A percentile compares a stretch with the other conserved stretches of the same genome.
These are phyloP conservation scores for Osmerus eperlanus DNA, from an alignment of 2,113 vertebrate species.

Conservation along the genomic window DNA sequence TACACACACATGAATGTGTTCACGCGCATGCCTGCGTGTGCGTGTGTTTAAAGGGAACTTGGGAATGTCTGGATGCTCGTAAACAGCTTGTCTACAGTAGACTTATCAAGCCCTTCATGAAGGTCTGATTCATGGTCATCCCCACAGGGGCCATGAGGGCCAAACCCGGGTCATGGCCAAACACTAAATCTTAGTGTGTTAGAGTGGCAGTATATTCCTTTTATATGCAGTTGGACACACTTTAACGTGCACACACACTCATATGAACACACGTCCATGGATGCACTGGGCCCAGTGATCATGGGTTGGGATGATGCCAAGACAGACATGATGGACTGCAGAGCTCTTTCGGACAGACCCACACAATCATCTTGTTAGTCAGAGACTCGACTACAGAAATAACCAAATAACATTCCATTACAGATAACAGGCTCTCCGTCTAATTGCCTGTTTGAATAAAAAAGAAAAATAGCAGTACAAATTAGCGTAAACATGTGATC, in stretches of 20 bases:
- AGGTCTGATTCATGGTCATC: constrained; percentile 38
- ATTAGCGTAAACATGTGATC: too few relatives aligned
- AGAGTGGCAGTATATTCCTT: constrained; percentile 17
- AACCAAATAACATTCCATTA: too few relatives aligned
- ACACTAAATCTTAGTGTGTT: constrained; percentile 19
- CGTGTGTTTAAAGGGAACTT: background rate
- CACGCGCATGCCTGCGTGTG: background rate
- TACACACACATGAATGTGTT: constrained; percentile 35
- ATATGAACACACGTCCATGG: background rate
- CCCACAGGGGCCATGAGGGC: constrained; percentile 28
- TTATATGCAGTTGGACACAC: constrained; percentile 6
- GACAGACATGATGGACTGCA: too few relatives aligned
- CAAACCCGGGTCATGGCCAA: constrained; percentile 24
- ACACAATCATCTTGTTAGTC: too few relatives aligned
- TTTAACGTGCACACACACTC: background rate
- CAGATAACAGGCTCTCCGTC: too few relatives aligned
- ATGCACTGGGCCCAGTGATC: background rate
- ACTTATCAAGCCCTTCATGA: constrained; percentile 54
- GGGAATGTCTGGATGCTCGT: constrained; percentile 24
- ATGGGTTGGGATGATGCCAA: too few relatives aligned
- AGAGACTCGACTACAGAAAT: too few relatives aligned
- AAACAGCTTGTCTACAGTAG: constrained; percentile 43
- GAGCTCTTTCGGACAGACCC: too few relatives aligned
- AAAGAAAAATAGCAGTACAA: too few relatives aligned
- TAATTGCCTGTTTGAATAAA: too few relatives aligned